A percentile compares a stretch with the other conserved stretches of the same genome.
Conservation (phyloP, 1,140 invertebrate genomes). For the Formica exsecta region DNA sequence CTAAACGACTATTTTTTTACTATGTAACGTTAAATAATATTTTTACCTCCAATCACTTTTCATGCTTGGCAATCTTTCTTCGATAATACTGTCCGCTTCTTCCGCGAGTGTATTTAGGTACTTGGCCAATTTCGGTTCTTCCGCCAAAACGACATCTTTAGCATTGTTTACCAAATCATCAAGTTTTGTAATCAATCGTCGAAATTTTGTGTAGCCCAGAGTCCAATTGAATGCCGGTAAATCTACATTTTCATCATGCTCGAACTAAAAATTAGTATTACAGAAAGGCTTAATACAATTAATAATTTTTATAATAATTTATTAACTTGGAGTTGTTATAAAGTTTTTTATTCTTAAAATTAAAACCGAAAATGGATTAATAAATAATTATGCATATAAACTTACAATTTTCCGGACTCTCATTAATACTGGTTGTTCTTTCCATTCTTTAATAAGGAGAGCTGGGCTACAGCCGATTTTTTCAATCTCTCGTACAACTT, state of each 20-base stretch:
- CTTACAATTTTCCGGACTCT: constrained; percentile 75
- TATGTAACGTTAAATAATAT: background rate
- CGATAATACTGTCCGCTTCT: constrained; percentile 77
- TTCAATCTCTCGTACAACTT: constrained; percentile 79
- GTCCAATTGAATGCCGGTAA: constrained; percentile 81
- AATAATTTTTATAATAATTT: constrained; percentile 6
- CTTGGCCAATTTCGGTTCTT: constrained; percentile 74
- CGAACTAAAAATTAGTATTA: constrained; percentile 65
- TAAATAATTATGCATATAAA: constrained; percentile 9
- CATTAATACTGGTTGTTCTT: constrained; percentile 75
- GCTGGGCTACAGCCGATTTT: constrained; percentile 78
- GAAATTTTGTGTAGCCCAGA: constrained; percentile 79
- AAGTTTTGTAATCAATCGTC: constrained; percentile 76
- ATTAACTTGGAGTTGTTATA: background rate
- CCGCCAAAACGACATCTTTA: constrained; percentile 70
- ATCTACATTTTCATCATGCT: constrained; percentile 59
- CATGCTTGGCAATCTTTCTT: constrained; percentile 74
- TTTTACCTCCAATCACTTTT: constrained; percentile 66
- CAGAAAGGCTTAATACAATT: background rate
- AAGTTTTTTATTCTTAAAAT: no score
- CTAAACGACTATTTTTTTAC: background rate
- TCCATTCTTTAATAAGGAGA: constrained; percentile 81
- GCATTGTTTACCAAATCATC: constrained; percentile 72
- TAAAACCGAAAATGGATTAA: background rate
- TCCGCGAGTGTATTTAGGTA: constrained; percentile 69